A percentile compares a stretch with the other conserved stretches of the same genome.
phyloP scores from a whole-genome alignment of 2,888 invertebrate species.

The Meteorus colon region DNA sequence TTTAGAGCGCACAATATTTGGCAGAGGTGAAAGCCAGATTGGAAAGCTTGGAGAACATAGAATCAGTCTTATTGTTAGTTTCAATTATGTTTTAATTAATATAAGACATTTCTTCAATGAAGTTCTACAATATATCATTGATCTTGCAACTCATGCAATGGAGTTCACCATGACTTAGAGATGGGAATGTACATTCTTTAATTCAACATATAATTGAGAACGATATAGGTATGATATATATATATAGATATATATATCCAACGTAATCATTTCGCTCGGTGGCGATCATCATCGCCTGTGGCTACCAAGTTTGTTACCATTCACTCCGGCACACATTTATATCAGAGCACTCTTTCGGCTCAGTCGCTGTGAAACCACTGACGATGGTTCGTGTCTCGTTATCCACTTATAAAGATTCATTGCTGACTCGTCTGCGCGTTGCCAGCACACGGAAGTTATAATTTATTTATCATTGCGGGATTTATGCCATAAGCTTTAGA shows the following conservation, averaged over 20 bases:
- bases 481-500: not conserved
- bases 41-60: constrained; percentile 16
- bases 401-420: constrained; percentile 26
- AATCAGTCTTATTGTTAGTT: not conserved
- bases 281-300: constrained; percentile 23
- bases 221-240: not conserved
- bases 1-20: not conserved
- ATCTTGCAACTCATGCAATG: no score
- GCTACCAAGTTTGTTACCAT: constrained; percentile 44
- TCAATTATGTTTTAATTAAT: not conserved
- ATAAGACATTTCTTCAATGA: not conserved
- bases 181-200: not conserved
- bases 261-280: constrained; percentile 7
- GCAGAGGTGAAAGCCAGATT: constrained; percentile 24
- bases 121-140: not conserved
- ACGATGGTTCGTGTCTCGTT: constrained; percentile 53
- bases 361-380: constrained; percentile 61
- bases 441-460: constrained; percentile 26
- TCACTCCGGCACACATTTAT: constrained; percentile 51
- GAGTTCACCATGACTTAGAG: not conserved
- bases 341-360: constrained; percentile 55
- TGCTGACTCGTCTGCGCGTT: not conserved
- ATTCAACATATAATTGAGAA: not conserved
- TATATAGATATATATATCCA: not conserved
- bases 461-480: constrained; percentile 5